Conservation (phyloP, 2,797 vertebrate genomes). For the Brachyalestes nurse region DNA sequence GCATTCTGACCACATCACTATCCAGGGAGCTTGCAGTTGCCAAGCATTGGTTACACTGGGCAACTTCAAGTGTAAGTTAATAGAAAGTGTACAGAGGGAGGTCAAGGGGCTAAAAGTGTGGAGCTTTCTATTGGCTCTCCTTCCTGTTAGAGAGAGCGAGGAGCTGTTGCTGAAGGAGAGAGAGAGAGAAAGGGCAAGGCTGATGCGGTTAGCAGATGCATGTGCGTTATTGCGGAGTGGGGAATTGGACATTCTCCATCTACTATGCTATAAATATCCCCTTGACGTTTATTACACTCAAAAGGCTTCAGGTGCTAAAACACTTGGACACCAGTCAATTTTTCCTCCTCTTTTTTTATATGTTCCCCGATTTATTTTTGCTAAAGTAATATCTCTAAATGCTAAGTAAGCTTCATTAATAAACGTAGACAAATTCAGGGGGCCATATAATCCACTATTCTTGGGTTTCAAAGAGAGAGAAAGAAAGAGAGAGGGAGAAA, state of each 20-base stretch:
- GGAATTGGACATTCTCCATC: slow-evolving; percentile 92
- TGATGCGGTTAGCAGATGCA: slow-evolving; percentile 96
- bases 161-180: slow-evolving; percentile 8
- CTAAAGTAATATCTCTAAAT: slow-evolving; percentile 29
- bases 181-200: slow-evolving; percentile 58
- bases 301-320: slow-evolving; percentile 96
- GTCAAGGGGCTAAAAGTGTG: slow-evolving; percentile 67
- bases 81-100: slow-evolving; percentile 69
- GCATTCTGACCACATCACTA: slow-evolving; percentile 35
- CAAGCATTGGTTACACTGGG: slow-evolving; percentile 63
- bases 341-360: slow-evolving; percentile 53
- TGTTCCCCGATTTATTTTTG: slow-evolving; percentile 44
- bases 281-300: slow-evolving; percentile 94
- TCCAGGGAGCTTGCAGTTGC: slow-evolving; percentile 54
- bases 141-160: slow-evolving; percentile 62
- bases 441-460: background rate
- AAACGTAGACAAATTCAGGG: background rate
- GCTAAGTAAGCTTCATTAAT: slow-evolving; percentile 35
- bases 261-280: slow-evolving; percentile 93
- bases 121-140: slow-evolving; percentile 80
- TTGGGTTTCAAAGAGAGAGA: background rate
- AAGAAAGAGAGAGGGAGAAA: background rate
- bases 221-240: slow-evolving; percentile 83
- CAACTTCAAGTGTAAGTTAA: slow-evolving; percentile 74
- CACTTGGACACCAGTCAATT: slow-evolving; percentile 86